Percentiles rank a stretch among this genome's conserved stretches.
Evolutionary conservation across 2,113 vertebrate species (phyloP).

Genomic region (Engraulis encrasicolus): DNA sequence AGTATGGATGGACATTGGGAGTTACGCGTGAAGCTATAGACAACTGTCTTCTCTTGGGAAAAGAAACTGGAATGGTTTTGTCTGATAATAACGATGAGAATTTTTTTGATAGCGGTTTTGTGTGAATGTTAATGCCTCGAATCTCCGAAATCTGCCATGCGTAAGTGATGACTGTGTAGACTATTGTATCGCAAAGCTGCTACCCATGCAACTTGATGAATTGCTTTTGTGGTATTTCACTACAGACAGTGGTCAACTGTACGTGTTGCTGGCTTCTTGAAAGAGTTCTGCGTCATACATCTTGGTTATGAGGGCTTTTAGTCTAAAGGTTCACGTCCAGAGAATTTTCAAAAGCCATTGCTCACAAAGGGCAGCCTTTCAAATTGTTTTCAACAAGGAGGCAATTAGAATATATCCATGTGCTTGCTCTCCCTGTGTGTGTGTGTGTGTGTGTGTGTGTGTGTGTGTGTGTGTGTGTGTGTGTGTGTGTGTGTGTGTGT

Average conservation of each 20-base stretch:
- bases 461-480: neutral
- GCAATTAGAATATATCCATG: neutral
- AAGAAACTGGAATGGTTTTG: neutral
- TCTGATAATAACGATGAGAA: neutral
- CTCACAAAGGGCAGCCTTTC: neutral
- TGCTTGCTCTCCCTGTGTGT: neutral
- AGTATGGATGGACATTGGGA: too few relatives aligned
- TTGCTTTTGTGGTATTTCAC: slow-evolving; percentile 17
- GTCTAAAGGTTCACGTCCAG: neutral
- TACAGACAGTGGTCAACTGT: neutral
- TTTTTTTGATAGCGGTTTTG: neutral
- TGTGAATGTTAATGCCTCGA: neutral
- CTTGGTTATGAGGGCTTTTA: neutral
- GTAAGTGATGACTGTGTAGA: neutral
- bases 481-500: neutral
- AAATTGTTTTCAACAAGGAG: neutral
- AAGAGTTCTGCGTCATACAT: slow-evolving; percentile 17
- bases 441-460: neutral
- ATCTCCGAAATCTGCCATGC: neutral
- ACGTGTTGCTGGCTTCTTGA: neutral
- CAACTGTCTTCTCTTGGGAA: neutral
- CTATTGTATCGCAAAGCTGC: neutral
- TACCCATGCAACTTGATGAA: slow-evolving; percentile 43
- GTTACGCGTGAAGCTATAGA: neutral
- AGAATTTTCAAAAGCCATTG: neutral